A percentile compares a stretch with the other conserved stretches of the same genome.
phyloP scores from a whole-genome alignment of 2,888 invertebrate genomes.

The Trachelus iudaicus region DNA sequence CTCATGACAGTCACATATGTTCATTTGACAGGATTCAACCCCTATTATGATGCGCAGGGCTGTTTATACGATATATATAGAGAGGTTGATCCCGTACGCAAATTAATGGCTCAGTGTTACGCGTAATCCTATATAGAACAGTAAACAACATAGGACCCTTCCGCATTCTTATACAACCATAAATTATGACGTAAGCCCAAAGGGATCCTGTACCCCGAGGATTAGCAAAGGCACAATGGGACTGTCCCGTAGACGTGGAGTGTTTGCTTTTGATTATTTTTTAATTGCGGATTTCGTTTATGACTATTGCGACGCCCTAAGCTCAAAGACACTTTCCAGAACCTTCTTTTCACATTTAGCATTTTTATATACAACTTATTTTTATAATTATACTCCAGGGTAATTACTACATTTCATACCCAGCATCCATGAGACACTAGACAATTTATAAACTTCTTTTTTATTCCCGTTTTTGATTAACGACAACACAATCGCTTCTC shows the following conservation, averaged over 20 bases:
- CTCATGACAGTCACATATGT: not conserved
- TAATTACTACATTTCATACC: not conserved
- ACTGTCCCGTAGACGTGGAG: constrained; percentile 16
- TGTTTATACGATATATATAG: not conserved
- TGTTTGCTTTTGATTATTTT: constrained; percentile 36
- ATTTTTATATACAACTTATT: not conserved
- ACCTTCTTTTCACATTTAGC: not conserved
- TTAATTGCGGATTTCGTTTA: constrained; percentile 16
- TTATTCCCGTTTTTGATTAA: not conserved
- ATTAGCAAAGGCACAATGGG: constrained; percentile 37
- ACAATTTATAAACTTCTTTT: not conserved
- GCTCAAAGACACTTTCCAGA: not conserved
- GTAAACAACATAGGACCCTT: constrained; percentile 56
- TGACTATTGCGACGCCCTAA: not conserved
- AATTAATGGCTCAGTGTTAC: constrained; percentile 52
- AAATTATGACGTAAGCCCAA: constrained; percentile 58
- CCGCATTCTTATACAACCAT: constrained; percentile 62
- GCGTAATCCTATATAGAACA: constrained; percentile 52
- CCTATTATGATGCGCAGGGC: not conserved
- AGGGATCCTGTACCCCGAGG: constrained; percentile 41
- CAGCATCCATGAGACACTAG: not conserved
- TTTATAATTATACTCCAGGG: not conserved
- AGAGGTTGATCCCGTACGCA: constrained; percentile 16
- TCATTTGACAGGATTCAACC: not conserved
- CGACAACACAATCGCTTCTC: not conserved